phyloP scores from a whole-genome alignment of 2,113 vertebrate species.

The Dipodomys merriami region DNA sequence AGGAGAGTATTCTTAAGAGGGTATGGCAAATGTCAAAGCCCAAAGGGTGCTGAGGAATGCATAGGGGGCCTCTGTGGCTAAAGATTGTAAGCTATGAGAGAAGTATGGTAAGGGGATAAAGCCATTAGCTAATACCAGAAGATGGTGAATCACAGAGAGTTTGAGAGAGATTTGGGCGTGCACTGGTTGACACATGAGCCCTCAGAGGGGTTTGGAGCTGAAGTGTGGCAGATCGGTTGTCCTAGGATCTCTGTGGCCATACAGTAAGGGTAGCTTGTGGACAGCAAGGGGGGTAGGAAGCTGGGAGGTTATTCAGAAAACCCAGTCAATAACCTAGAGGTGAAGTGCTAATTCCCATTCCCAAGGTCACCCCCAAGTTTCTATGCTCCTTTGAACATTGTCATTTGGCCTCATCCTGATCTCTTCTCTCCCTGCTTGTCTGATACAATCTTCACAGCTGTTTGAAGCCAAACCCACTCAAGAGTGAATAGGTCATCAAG shows the following conservation, averaged over 20 bases:
- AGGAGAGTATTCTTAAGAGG: not conserved
- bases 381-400: fast-evolving
- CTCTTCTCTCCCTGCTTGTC: not conserved
- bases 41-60: not conserved
- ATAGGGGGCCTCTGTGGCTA: not conserved
- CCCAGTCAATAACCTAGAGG: not conserved
- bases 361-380: fast-evolving
- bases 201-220: not conserved
- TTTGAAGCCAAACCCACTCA: not conserved
- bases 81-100: not conserved
- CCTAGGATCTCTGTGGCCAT: not conserved
- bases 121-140: no score
- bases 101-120: no score
- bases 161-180: not conserved
- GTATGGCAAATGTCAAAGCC: not conserved
- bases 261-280: not conserved
- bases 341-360: fast-evolving
- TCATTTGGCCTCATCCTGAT: no score
- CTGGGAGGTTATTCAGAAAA: not conserved
- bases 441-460: not conserved
- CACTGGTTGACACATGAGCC: not conserved
- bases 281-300: not conserved
- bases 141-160: not conserved
- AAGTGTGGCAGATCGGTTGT: not conserved
- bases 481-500: not conserved